Evolutionary conservation across 2,888 invertebrate genomes (phyloP).

Genomic region (Lepidocyrtinus sp.): DNA sequence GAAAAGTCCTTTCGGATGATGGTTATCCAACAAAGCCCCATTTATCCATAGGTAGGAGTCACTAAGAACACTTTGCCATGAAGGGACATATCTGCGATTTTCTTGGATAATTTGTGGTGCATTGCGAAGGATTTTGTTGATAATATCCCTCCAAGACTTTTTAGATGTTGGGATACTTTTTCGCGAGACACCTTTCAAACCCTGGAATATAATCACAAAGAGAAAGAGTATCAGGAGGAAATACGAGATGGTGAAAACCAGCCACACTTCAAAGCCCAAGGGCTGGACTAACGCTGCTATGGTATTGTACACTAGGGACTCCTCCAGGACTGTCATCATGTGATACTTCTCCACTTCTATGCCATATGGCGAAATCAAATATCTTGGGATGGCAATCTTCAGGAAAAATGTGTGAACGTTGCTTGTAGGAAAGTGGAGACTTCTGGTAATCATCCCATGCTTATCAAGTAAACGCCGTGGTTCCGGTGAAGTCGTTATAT

Average conservation of each 20-base stretch:
- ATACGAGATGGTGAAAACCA: background rate
- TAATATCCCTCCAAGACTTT: background rate
- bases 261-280: background rate
- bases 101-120: background rate
- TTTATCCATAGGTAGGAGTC: background rate
- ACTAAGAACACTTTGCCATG: background rate
- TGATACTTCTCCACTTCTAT: background rate
- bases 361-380: constrained; percentile 20
- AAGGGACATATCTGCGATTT: background rate
- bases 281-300: background rate
- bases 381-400: background rate
- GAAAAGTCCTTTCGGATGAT: background rate
- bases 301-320: background rate
- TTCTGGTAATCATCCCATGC: constrained; percentile 14
- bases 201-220: background rate
- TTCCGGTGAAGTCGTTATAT: constrained; percentile 18
- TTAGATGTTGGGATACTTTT: no score
- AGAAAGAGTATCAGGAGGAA: background rate
- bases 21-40: constrained; percentile 20
- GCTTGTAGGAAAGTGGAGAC: background rate
- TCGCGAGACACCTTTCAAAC: background rate
- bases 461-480: constrained; percentile 4
- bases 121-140: background rate
- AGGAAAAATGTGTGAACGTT: constrained; percentile 14
- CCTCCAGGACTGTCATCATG: constrained; percentile 12